phyloP scores from a whole-genome alignment of 2,113 vertebrate species.

The Oxyruncus cristatus region DNA sequence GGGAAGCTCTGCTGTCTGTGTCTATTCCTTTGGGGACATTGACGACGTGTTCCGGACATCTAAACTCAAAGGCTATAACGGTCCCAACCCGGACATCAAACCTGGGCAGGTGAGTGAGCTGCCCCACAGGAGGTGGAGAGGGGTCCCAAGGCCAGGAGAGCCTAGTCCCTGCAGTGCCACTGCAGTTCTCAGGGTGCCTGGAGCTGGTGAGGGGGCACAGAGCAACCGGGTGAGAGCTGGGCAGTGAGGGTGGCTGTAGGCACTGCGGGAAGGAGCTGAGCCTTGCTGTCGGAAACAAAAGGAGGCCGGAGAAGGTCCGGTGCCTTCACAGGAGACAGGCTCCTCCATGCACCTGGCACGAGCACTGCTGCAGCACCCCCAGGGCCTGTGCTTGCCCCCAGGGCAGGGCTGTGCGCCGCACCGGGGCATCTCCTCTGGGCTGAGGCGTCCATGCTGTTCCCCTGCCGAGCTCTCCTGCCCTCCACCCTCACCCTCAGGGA shows the following conservation, averaged over 20 bases:
- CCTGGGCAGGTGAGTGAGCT: constrained; percentile 82
- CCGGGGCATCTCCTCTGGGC: not conserved
- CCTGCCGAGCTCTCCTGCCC: not conserved
- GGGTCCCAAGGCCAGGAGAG: not conserved
- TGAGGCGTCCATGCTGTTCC: accelerated
- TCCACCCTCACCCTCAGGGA: not conserved
- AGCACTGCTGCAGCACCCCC: accelerated
- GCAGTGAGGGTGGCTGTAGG: not conserved
- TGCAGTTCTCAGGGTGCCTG: not conserved
- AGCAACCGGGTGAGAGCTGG: not conserved
- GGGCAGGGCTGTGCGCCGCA: too few species aligned
- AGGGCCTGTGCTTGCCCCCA: not conserved
- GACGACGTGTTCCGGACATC: constrained; percentile 83
- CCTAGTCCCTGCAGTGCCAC: not conserved
- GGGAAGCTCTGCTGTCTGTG: constrained; percentile 89
- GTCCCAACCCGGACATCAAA: constrained; percentile 73
- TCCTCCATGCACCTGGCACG: accelerated
- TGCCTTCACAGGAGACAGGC: accelerated
- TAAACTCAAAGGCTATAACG: constrained; percentile 78
- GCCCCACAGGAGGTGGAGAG: accelerated
- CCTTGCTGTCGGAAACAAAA: not conserved
- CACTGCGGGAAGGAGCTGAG: not conserved
- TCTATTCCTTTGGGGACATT: constrained; percentile 83
- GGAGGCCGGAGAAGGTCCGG: not conserved
- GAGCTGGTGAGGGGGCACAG: too few species aligned